phyloP scores from a whole-genome alignment of 92 coral and sea anemone genomes.

The Nematostella vectensis region DNA sequence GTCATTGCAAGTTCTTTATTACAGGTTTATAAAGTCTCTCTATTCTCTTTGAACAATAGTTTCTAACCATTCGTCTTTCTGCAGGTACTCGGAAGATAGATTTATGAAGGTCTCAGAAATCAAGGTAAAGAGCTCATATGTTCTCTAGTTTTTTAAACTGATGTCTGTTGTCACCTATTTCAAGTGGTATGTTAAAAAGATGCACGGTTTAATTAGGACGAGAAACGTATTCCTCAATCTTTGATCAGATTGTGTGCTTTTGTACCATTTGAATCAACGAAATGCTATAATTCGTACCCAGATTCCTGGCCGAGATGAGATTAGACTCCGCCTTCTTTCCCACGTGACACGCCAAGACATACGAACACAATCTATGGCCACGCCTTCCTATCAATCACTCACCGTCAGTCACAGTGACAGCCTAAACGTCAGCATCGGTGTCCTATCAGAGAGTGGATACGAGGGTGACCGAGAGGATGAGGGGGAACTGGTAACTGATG shows the following conservation, averaged over 20 bases:
- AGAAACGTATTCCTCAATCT: no score
- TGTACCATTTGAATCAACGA: no score
- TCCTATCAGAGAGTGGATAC: constrained; percentile 84
- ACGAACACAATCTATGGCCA: constrained; percentile 4
- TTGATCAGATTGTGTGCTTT: no score
- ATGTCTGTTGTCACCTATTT: no score
- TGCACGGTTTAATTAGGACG: no score
- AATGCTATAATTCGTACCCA: constrained; percentile 2
- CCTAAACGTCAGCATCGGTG: constrained; percentile 44
- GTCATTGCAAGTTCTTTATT: no score
- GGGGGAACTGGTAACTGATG: constrained; percentile 56
- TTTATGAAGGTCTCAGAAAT: constrained; percentile 80
- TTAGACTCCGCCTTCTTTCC: constrained; percentile 34
- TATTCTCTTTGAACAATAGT: no score
- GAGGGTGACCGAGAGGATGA: constrained; percentile 97
- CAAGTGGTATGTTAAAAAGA: no score
- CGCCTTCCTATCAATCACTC: constrained; percentile 8
- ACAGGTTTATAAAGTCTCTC: no score
- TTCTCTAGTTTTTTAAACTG: no score
- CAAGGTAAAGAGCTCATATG: constrained; percentile 49
- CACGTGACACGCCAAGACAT: constrained; percentile 23
- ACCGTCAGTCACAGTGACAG: constrained; percentile 29
- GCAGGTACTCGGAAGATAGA: constrained; percentile 77
- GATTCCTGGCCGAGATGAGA: constrained; percentile 54
- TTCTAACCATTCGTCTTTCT: no score